Evolutionary conservation across 2,888 invertebrate species (phyloP).

Genomic region (Scotopteryx bipunctaria): DNA sequence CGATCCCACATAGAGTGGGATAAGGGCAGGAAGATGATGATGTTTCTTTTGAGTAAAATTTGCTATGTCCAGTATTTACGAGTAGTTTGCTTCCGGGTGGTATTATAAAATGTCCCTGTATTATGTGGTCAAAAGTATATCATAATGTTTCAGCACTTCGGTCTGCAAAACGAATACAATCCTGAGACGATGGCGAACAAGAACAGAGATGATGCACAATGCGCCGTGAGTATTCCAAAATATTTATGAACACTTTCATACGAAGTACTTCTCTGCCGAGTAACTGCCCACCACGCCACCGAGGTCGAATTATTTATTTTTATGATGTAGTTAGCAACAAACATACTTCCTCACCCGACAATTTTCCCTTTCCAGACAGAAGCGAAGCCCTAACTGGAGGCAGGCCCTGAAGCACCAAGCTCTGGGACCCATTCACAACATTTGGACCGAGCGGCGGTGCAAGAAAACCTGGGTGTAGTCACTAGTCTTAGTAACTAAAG

Average conservation of each 20-base stretch:
- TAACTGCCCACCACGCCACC: too few relatives aligned
- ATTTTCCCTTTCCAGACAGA: conserved; percentile 63
- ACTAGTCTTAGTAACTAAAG: conserved; percentile 28
- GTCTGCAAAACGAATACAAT: conserved; percentile 66
- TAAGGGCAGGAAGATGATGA: neutral
- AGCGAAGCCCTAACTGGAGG: conserved; percentile 55
- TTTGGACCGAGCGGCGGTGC: conserved; percentile 67
- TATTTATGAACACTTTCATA: too few relatives aligned
- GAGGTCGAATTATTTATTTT: too few relatives aligned
- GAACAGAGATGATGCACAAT: conserved; percentile 53
- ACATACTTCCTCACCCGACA: conserved; percentile 47
- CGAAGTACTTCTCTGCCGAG: too few relatives aligned
- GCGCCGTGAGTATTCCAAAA: conserved; percentile 61
- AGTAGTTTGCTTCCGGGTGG: too few relatives aligned
- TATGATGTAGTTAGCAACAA: conserved; percentile 51
- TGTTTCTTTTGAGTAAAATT: conserved; percentile 7
- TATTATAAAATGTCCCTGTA: too few relatives aligned
- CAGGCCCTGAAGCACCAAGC: conserved; percentile 40
- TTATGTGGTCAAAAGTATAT: too few relatives aligned
- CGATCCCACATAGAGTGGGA: too few relatives aligned
- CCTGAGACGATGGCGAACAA: conserved; percentile 68
- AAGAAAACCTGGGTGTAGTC: conserved; percentile 56
- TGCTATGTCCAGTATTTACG: too few relatives aligned
- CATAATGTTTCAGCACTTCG: conserved; percentile 62
- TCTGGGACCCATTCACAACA: conserved; percentile 62